Base-by-base conservation (phyloP, 2,113 vertebrate genomes). In the Reinhardtius hippoglossoides region DNA sequence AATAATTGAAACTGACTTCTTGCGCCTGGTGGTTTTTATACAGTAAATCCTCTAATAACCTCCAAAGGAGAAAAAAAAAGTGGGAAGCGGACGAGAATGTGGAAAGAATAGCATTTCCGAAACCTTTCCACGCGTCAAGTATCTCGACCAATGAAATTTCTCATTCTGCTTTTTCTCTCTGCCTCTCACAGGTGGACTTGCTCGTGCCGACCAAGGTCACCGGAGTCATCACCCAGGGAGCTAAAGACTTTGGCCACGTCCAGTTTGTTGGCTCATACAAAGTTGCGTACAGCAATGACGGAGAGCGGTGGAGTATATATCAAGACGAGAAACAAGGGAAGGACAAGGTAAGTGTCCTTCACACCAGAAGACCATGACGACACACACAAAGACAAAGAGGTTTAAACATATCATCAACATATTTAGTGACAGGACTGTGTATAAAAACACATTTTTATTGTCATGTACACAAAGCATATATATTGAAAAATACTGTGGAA, bases 231-330 rank as follows among this genome's bases (percentile, higher is more conserved):
- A 99, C 98, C 80, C 98, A 99, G 91, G 97, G 98, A 92, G 98
- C 98, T 8, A 99, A 99, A 93, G 98, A 99, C 94, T 99, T 99
- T 83, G 98, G 98, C 60, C 98, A 98, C 0, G 96, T 99, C 63
- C 98, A 99, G 64, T 99, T 99, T 54, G 97, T 99, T 14, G 97
- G 98, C 13, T 99, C 98, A 21, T 99, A 99, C 93, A 99, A 99
- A 91, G 82, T 99, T 58, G 98, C 98, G 1, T 99, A 96, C 89
- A 99, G 98, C 85, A 96, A 96, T 4, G 96, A 98, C 6, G 97
- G 98, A 18, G 95, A 96, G 54, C 94, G 95, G 82, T 99, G 98
- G 98, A 94, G 88, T 57, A 67, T 98, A 60, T 98, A 99, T 90
- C 97, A 98, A 86, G 98, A 99, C 81, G 95, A 96, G 90, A 98